phyloP scores from a whole-genome alignment of 1,140 invertebrate species.

The Drosophila persimilis region DNA sequence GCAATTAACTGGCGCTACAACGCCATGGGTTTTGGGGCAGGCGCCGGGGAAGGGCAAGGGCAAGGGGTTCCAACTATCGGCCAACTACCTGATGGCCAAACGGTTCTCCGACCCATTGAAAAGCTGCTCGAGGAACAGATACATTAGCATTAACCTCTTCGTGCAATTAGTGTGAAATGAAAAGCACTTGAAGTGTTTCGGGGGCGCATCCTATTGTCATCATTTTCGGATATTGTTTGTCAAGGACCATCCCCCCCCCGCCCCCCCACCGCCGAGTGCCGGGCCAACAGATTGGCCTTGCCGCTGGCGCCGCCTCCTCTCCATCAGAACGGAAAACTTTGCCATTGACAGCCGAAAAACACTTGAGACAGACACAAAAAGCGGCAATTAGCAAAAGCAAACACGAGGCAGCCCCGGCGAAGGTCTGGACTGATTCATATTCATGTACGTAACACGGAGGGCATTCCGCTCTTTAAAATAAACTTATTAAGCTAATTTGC shows the following conservation, averaged over 20 bases:
- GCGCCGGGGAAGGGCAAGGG: background rate
- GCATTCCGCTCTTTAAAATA: constrained; percentile 49
- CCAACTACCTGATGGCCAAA: no score
- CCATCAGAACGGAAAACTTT: constrained; percentile 37
- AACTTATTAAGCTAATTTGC: constrained; percentile 61
- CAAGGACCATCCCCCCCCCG: constrained; percentile 31
- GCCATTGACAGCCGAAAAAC: constrained; percentile 39
- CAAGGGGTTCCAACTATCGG: no score
- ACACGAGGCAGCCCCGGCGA: no score
- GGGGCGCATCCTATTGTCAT: constrained; percentile 30
- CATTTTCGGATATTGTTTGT: constrained; percentile 36
- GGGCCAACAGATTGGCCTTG: constrained; percentile 33
- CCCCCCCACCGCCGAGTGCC: constrained; percentile 24
- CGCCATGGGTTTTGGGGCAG: constrained; percentile 16
- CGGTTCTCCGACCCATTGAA: no score
- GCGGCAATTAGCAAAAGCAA: constrained; percentile 37
- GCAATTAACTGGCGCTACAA: constrained; percentile 74
- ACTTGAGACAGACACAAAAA: constrained; percentile 49
- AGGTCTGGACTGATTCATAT: no score
- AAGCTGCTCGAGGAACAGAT: constrained; percentile 9
- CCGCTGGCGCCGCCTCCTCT: background rate
- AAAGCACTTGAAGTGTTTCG: constrained; percentile 39
- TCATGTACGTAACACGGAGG: constrained; percentile 10
- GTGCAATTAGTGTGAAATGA: constrained; percentile 40
- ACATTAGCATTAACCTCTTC: constrained; percentile 29